A percentile compares a stretch with the other conserved stretches of the same genome.
Evolutionary conservation across 2,888 invertebrate genomes (phyloP).

Genomic region (Microctonus brassicae): DNA sequence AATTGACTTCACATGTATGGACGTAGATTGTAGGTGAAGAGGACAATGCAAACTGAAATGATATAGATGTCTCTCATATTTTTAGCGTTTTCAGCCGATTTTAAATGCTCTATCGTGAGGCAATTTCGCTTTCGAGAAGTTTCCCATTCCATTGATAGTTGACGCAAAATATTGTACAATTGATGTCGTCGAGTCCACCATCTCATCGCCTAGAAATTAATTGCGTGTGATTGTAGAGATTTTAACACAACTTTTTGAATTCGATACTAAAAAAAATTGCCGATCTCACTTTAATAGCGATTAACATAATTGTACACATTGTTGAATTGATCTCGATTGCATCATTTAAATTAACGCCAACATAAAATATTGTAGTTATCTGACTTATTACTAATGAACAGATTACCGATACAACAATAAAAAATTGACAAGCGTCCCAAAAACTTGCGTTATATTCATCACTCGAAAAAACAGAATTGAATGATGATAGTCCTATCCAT

Average conservation of each 20-base stretch:
- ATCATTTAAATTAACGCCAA: not conserved
- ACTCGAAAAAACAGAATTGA: not conserved
- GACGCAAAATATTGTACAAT: not conserved
- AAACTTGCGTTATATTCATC: not conserved
- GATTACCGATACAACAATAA: not conserved
- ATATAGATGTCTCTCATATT: not conserved
- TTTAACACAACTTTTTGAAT: not conserved
- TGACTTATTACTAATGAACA: not conserved
- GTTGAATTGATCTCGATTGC: not conserved
- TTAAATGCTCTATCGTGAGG: not conserved
- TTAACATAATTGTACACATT: not conserved
- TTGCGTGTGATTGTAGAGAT: not conserved
- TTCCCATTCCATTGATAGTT: not conserved
- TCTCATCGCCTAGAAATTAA: not conserved
- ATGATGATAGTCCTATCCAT: not conserved
- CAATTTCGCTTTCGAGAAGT: not conserved
- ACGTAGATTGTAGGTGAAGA: not conserved
- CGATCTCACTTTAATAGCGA: not conserved
- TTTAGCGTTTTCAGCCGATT: not conserved
- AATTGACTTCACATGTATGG: conserved; percentile 2
- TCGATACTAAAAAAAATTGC: too few species aligned
- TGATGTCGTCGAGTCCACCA: not conserved
- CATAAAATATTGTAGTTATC: not conserved
- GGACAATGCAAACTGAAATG: not conserved
- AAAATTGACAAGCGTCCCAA: not conserved